A percentile compares a stretch with the other conserved stretches of the same genome.
phyloP scores from a whole-genome alignment of 2,797 vertebrate species.

The Loris lydekkerianus region DNA sequence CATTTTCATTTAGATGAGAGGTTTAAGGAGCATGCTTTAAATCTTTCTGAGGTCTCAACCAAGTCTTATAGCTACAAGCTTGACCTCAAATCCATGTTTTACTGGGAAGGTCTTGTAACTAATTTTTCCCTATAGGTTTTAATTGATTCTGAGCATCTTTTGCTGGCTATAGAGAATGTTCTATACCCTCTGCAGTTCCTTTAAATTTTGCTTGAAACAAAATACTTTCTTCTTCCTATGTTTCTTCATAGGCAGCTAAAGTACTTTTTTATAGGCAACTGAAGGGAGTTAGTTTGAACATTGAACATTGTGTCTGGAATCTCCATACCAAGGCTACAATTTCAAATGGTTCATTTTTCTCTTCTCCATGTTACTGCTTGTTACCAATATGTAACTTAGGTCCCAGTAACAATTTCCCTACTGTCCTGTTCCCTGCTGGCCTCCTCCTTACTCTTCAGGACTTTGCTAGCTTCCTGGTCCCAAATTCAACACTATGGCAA shows the following conservation, averaged over 20 bases:
- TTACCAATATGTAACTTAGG: not conserved
- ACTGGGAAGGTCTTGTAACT: not conserved
- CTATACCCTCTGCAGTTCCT: not conserved
- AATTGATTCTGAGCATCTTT: constrained; percentile 7
- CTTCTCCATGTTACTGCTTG: not conserved
- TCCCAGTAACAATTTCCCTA: not conserved
- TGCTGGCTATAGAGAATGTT: not conserved
- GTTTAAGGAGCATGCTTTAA: not conserved
- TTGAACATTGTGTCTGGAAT: constrained; percentile 27
- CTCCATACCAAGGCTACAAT: not conserved
- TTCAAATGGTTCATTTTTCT: constrained; percentile 10
- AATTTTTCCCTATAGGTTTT: constrained; percentile 29
- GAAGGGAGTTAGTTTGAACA: not conserved
- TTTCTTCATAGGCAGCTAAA: not conserved
- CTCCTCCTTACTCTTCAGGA: not conserved
- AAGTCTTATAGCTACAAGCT: not conserved
- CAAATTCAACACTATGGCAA: not conserved
- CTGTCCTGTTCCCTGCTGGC: not conserved
- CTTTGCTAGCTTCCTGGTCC: not conserved
- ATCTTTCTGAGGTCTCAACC: not conserved
- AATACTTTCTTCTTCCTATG: constrained; percentile 36
- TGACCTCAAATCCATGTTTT: not conserved
- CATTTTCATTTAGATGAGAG: not conserved
- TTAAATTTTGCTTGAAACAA: constrained; percentile 47
- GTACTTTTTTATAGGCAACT: not conserved